A percentile compares a stretch with the other conserved stretches of the same genome.
Conservation (phyloP, 2,797 vertebrate genomes). For the Poeciliopsis presidionis region DNA sequence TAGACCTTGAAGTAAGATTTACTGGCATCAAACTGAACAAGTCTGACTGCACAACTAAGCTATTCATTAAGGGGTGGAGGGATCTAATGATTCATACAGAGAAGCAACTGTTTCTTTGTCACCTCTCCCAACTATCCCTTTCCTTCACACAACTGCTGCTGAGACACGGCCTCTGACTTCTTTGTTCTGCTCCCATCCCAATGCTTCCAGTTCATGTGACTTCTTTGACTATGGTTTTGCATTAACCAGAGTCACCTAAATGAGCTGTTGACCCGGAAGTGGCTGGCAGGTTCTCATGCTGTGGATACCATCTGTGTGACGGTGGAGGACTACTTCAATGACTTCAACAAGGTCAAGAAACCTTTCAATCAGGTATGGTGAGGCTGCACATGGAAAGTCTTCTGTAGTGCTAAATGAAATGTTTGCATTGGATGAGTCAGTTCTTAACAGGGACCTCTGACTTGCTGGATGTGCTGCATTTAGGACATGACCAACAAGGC, state of each 20-base stretch:
- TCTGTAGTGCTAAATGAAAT: not conserved
- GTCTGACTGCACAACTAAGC: not conserved
- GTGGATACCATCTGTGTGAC: constrained; percentile 98
- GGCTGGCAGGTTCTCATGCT: constrained; percentile 90
- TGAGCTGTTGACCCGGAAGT: constrained; percentile 95
- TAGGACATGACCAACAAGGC: constrained; percentile 94
- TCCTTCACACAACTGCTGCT: not conserved
- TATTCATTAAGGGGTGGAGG: too few relatives aligned
- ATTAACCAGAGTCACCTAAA: constrained; percentile 87
- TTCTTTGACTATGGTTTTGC: not conserved
- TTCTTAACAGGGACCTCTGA: not conserved
- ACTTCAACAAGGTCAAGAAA: constrained; percentile 96
- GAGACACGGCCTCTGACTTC: not conserved
- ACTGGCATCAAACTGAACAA: not conserved
- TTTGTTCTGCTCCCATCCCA: not conserved
- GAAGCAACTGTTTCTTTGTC: not conserved
- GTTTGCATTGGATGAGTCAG: not conserved
- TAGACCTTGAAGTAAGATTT: constrained; percentile 90
- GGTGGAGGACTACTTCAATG: constrained; percentile 97
- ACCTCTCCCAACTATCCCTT: not conserved
- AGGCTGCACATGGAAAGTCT: not conserved
- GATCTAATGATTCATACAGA: not conserved
- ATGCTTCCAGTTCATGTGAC: not conserved
- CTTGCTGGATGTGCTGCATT: not conserved
- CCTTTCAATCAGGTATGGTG: constrained; percentile 90